These are phyloP conservation scores for Arenaria interpres DNA, from an alignment of 2,113 vertebrate species.

Conservation along the genomic window DNA sequence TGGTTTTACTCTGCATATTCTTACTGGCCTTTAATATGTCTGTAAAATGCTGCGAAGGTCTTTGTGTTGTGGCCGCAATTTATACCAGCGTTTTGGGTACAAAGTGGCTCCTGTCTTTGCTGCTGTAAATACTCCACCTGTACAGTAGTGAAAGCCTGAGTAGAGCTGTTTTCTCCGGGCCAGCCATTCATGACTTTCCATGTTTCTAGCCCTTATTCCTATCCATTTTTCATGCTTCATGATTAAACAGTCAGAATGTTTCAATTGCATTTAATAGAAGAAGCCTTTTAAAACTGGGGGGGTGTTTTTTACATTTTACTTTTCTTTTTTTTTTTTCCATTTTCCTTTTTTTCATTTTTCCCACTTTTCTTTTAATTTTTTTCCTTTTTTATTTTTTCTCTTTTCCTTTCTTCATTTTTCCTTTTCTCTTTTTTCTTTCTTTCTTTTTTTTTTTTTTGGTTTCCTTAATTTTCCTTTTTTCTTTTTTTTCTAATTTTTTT, in stretches of 20 bases:
- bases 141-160: background rate
- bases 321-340: background rate
- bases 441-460: too few species aligned
- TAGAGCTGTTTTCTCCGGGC: background rate
- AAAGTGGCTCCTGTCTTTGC: background rate
- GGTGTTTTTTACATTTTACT: too few species aligned
- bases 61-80: background rate
- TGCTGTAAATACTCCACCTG: background rate
- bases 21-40: too few species aligned
- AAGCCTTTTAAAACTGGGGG: background rate
- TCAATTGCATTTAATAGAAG: background rate
- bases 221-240: background rate
- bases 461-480: background rate
- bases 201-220: background rate
- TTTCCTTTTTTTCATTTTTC: too few species aligned
- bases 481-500: too few species aligned
- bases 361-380: background rate
- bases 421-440: background rate
- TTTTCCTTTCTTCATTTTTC: background rate
- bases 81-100: accelerated
- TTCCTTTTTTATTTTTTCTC: too few species aligned
- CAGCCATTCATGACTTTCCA: background rate
- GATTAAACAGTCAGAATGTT: background rate
- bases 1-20: background rate
- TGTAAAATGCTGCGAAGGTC: too few species aligned